phyloP scores from a whole-genome alignment of 2,113 vertebrate species.

The Siniperca chuatsi region DNA sequence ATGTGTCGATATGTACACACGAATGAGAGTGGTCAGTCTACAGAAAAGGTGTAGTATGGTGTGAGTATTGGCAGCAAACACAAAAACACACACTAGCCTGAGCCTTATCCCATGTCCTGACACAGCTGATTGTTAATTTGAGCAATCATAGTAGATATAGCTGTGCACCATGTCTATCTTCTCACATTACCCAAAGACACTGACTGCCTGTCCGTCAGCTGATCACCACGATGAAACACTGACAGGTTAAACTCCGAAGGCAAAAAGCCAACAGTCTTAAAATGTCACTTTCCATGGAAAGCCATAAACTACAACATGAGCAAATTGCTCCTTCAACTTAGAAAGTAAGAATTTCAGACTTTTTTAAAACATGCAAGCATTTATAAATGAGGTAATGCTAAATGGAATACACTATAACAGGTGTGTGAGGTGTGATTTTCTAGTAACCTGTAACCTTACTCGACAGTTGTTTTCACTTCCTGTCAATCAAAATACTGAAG shows the following conservation, averaged over 20 bases:
- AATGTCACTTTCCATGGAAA: background rate
- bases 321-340: background rate
- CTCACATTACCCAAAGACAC: slow-evolving; percentile 29
- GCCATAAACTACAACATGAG: background rate
- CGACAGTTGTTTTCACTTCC: slow-evolving; percentile 44
- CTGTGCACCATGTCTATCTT: slow-evolving; percentile 23
- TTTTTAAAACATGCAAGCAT: background rate
- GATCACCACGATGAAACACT: slow-evolving; percentile 18
- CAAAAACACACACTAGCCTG: slow-evolving; percentile 14
- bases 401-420: background rate
- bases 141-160: slow-evolving; percentile 37
- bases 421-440: background rate
- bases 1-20: slow-evolving; percentile 15
- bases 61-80: slow-evolving; percentile 6
- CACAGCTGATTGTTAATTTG: slow-evolving; percentile 14
- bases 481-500: slow-evolving; percentile 46
- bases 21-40: slow-evolving; percentile 11
- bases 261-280: background rate
- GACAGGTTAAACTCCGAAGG: slow-evolving; percentile 22
- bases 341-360: too few species aligned
- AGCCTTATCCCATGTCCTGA: slow-evolving; percentile 27
- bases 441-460: slow-evolving; percentile 5
- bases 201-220: slow-evolving; percentile 24
- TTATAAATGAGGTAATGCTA: background rate
- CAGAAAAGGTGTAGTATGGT: background rate